phyloP scores from a whole-genome alignment of 1,140 invertebrate genomes.

The Caenorhabditis tropicalis region DNA sequence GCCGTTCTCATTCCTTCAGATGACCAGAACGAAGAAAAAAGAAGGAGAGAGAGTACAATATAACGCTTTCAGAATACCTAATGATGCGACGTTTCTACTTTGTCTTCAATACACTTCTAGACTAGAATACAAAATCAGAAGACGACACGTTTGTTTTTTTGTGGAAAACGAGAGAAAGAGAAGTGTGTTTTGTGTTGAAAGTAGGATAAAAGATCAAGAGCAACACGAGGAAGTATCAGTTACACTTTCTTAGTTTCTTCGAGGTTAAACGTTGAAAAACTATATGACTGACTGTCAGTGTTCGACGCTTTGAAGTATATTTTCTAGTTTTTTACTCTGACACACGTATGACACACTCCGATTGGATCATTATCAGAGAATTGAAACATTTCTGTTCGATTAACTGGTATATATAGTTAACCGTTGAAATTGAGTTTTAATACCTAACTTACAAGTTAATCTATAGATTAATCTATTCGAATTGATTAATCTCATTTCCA shows the following conservation, averaged over 20 bases:
- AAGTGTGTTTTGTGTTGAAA: not conserved
- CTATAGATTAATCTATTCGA: too few relatives aligned
- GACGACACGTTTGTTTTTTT: not conserved
- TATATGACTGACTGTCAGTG: too few relatives aligned
- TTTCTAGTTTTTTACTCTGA: too few relatives aligned
- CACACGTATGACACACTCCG: too few relatives aligned
- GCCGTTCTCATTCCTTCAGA: not conserved
- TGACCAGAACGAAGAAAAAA: not conserved
- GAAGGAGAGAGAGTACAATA: not conserved
- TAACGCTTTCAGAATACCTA: not conserved
- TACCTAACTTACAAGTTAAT: too few relatives aligned
- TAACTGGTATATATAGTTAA: too few relatives aligned
- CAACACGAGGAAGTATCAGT: not conserved
- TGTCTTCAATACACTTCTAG: not conserved
- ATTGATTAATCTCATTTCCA: too few relatives aligned
- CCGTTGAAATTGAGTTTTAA: too few relatives aligned
- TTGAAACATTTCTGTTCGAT: too few relatives aligned
- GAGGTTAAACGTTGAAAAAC: not conserved
- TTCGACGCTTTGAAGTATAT: too few relatives aligned
- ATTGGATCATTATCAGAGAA: too few relatives aligned
- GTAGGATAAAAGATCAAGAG: slow-evolving; percentile 22
- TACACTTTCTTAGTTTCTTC: not conserved
- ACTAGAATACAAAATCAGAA: slow-evolving; percentile 3
- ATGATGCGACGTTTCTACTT: not conserved
- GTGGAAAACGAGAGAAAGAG: not conserved